Percentiles rank a stretch among this genome's conserved stretches.
phyloP scores from a whole-genome alignment of 2,113 vertebrate genomes.

The Mobula hypostoma region DNA sequence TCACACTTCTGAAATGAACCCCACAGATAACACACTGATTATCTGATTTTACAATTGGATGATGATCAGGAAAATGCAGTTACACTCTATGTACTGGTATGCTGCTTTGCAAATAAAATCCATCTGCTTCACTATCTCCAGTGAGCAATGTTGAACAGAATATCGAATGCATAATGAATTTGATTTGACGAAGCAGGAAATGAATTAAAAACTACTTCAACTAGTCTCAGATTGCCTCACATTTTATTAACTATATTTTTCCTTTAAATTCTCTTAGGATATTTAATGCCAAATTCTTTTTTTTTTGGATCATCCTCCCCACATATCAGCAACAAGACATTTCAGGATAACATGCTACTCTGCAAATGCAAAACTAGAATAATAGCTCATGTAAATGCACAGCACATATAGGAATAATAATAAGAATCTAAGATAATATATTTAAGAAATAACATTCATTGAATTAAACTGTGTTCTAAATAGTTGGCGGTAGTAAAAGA shows the following conservation, averaged over 20 bases:
- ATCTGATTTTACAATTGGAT: not conserved
- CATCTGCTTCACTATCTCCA: not conserved
- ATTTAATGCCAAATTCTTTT: not conserved
- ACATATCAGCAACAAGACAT: not conserved
- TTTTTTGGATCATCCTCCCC: not conserved
- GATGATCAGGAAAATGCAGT: not conserved
- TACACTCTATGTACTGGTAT: not conserved
- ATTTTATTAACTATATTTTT: not conserved
- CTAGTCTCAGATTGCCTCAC: not conserved
- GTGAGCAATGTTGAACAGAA: not conserved
- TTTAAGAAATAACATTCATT: conserved; percentile 3
- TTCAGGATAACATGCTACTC: not conserved
- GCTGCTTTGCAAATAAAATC: not conserved
- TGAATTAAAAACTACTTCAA: not conserved
- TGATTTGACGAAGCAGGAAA: not conserved
- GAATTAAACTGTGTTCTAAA: not conserved
- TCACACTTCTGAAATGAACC: not conserved
- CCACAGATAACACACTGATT: not conserved
- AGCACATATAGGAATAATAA: not conserved
- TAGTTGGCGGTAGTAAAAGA: not conserved
- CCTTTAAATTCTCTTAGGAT: not conserved
- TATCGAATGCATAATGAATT: not conserved
- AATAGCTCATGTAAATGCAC: not conserved
- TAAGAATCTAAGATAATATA: not conserved
- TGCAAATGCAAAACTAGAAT: not conserved